Percentiles rank a stretch among this genome's conserved stretches.
phyloP scores from a whole-genome alignment of 2,113 vertebrate species.

The Aspiorhynchus laticeps region DNA sequence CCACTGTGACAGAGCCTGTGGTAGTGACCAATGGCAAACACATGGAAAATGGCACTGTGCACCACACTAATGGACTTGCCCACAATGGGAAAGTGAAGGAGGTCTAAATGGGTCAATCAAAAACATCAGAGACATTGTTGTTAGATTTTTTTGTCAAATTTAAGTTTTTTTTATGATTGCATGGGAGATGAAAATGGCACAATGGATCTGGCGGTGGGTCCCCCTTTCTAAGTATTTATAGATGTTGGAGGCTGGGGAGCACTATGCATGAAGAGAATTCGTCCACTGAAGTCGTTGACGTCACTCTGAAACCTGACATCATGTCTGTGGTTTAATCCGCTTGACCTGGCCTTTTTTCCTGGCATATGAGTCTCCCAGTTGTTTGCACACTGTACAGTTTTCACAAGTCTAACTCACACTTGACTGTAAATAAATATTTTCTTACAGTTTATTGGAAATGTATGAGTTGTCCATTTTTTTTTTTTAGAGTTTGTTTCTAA shows the following conservation, averaged over 20 bases:
- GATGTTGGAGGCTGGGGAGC: conserved; percentile 52
- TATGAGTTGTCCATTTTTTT: conserved; percentile 60
- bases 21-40: conserved; percentile 68
- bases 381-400: conserved; percentile 60
- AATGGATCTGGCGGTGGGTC: conserved; percentile 56
- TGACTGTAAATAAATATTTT: conserved; percentile 65
- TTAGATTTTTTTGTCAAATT: conserved; percentile 43
- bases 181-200: conserved; percentile 63
- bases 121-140: conserved; percentile 21
- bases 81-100: conserved; percentile 88
- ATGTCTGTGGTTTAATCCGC: conserved; percentile 14
- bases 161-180: conserved; percentile 55
- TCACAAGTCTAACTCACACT: conserved; percentile 60
- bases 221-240: conserved; percentile 53
- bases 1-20: conserved; percentile 48
- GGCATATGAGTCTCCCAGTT: conserved; percentile 57
- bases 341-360: conserved; percentile 31
- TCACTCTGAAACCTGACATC: conserved; percentile 53
- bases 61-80: conserved; percentile 79
- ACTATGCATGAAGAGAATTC: conserved; percentile 65
- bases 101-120: conserved; percentile 72
- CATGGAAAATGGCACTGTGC: conserved; percentile 74
- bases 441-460: conserved; percentile 34
- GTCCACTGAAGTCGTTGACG: conserved; percentile 58
- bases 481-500: conserved; percentile 38